Conservation (phyloP, 1,140 invertebrate genomes). For the Lepidostoma basale region DNA sequence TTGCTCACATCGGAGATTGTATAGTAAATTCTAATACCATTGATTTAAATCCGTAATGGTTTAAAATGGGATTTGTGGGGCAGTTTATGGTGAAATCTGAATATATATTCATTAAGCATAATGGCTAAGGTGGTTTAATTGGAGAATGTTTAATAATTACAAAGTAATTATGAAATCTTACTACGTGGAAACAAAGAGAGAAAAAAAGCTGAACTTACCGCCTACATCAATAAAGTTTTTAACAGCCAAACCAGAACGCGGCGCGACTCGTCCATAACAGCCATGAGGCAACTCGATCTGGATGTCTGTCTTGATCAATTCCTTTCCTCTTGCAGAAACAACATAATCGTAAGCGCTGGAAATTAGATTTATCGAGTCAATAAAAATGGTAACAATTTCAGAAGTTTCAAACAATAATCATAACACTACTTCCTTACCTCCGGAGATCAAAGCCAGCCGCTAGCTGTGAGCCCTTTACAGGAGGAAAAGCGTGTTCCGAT, state of each 20-base stretch:
- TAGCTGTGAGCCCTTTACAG: conserved; percentile 79
- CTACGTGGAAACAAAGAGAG: conserved; percentile 13
- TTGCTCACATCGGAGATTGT: no score
- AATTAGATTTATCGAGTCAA: conserved; percentile 46
- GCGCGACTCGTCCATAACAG: conserved; percentile 95
- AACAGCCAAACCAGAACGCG: conserved; percentile 92
- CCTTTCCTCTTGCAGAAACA: conserved; percentile 85
- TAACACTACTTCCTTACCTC: conserved; percentile 65
- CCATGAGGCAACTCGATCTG: conserved; percentile 85
- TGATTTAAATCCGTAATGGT: no score
- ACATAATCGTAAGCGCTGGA: conserved; percentile 84
- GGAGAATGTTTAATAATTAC: conserved; percentile 14
- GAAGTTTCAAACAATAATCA: background rate
- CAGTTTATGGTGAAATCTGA: no score
- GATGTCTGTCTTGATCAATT: conserved; percentile 89
- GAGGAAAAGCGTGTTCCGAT: conserved; percentile 77
- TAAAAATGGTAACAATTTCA: background rate
- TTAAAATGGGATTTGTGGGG: no score
- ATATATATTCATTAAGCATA: background rate
- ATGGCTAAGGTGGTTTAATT: background rate
- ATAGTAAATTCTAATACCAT: no score
- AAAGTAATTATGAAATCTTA: conserved; percentile 7
- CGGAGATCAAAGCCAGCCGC: conserved; percentile 93
- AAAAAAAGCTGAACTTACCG: no score
- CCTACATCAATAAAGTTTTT: conserved; percentile 98